These are phyloP conservation scores for Rafetus swinhoei DNA, from an alignment of 2,113 vertebrate species.

Conservation along the genomic window DNA sequence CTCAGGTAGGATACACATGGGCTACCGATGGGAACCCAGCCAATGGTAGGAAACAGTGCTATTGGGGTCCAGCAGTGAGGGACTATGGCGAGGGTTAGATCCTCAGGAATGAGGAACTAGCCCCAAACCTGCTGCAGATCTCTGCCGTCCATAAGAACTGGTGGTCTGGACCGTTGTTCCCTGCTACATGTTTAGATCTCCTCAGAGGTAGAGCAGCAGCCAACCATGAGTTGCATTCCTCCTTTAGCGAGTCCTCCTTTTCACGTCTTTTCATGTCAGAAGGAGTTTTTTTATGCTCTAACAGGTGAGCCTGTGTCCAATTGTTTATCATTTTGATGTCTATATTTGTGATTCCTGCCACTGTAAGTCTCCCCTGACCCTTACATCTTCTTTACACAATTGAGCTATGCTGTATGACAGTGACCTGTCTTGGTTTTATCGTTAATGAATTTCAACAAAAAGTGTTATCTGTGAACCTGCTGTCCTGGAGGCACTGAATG, in stretches of 20 bases:
- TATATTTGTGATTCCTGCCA: not conserved
- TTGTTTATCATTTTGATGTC: not conserved
- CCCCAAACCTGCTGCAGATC: not conserved
- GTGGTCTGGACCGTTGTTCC: not conserved
- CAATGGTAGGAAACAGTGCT: not conserved
- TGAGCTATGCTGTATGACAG: not conserved
- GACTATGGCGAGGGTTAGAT: not conserved
- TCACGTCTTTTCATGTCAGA: not conserved
- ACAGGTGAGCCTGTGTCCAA: too few species aligned
- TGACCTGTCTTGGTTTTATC: not conserved
- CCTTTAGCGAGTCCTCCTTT: not conserved
- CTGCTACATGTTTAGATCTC: not conserved
- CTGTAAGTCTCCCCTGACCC: not conserved
- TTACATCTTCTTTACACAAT: not conserved
- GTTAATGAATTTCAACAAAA: not conserved
- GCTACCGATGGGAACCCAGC: not conserved
- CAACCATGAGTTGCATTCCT: not conserved
- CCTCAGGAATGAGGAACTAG: accelerated
- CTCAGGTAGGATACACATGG: not conserved
- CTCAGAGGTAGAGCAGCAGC: not conserved
- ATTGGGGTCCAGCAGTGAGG: not conserved
- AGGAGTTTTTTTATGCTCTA: not conserved
- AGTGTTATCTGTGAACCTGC: not conserved
- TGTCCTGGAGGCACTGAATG: not conserved
- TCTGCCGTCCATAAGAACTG: not conserved